A percentile compares a stretch with the other conserved stretches of the same genome.
Conservation (phyloP, 2,113 vertebrate genomes). For the Callipepla squamata region DNA sequence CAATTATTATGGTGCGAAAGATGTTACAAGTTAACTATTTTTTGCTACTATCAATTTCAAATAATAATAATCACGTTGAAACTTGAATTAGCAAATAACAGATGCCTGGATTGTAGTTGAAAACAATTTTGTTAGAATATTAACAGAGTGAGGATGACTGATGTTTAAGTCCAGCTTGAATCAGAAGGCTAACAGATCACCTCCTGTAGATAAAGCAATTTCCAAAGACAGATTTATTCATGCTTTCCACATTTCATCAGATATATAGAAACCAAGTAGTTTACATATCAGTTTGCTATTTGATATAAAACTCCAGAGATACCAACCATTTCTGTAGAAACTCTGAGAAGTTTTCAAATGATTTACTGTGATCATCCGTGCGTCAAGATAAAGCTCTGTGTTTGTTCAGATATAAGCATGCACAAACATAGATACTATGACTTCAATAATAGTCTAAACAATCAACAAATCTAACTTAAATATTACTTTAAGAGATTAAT, state of each 20-base stretch:
- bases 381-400: slow-evolving; percentile 41
- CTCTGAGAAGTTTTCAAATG: background rate
- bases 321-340: background rate
- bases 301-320: background rate
- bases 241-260: background rate
- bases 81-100: background rate
- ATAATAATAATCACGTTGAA: background rate
- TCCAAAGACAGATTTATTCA: background rate
- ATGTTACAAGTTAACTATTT: background rate
- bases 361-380: background rate
- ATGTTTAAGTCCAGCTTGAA: background rate
- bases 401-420: slow-evolving; percentile 4
- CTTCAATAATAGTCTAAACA: background rate
- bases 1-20: background rate
- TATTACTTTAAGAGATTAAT: background rate
- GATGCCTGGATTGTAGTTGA: background rate
- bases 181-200: background rate
- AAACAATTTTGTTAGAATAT: background rate
- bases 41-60: background rate
- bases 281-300: background rate
- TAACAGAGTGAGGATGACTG: background rate
- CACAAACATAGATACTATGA: background rate
- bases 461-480: slow-evolving; percentile 28
- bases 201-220: background rate
- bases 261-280: background rate